Conservation (phyloP, 1,140 invertebrate genomes). For the Acyrthosiphon pisum region DNA sequence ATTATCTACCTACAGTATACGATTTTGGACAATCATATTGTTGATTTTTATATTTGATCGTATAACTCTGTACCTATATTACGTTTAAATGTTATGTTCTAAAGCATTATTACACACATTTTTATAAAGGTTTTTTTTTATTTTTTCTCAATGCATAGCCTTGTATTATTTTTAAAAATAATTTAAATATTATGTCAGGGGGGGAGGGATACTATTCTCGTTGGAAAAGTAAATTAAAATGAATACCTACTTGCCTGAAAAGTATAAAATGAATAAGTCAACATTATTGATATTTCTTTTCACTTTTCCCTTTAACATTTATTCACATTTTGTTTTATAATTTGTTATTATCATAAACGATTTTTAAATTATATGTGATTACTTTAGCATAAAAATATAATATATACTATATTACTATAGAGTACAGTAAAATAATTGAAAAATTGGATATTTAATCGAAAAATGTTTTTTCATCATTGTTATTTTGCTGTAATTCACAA, state of each 20-base stretch:
- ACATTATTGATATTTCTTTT: background rate
- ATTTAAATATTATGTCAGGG: background rate
- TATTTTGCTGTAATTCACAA: background rate
- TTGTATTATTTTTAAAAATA: background rate
- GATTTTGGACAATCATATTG: too few relatives aligned
- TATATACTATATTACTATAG: background rate
- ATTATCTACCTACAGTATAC: too few relatives aligned
- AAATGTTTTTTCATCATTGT: background rate
- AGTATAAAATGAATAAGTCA: background rate
- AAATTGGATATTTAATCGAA: background rate
- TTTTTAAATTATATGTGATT: background rate
- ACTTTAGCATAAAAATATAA: background rate
- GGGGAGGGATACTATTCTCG: background rate
- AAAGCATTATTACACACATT: background rate
- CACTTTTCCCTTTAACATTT: background rate
- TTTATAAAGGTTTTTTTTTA: background rate
- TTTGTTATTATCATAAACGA: background rate
- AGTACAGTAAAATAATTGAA: background rate
- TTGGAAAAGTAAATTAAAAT: background rate
- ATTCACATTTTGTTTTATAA: slow-evolving; percentile 1
- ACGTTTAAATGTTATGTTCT: background rate
- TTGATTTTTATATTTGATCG: too few relatives aligned
- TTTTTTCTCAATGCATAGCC: background rate
- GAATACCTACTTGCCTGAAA: background rate
- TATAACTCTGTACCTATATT: too few relatives aligned